Base-by-base conservation (phyloP, 2,888 invertebrate species). In the Platycheirus albimanus region DNA sequence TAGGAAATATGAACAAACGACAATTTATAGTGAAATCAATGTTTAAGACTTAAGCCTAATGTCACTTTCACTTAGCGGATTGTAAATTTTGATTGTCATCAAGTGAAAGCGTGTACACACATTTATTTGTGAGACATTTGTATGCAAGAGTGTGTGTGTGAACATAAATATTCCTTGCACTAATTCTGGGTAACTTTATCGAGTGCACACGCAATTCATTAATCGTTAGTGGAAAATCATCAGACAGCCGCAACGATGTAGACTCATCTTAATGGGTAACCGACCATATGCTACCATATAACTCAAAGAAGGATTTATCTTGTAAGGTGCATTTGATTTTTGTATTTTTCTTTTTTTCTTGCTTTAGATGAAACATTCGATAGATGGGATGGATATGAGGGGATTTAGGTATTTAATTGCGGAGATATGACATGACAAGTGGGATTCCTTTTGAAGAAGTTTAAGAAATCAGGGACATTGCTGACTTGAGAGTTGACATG, bases 11-110 rank as follows among this genome's bases (percentile, higher is more conserved):
- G 49, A 63, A 70, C 64, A 47, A 13, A 64, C 58, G 24, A 58
- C 58, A 58, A 58, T 58, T 58, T 58, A 58, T 58, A 77, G 71
- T 71, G 77, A 77, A 77, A 81, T 77, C 71, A 70, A 66, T 77
- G 72, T 78, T 67, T 58, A 52, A 51, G 78, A 72, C 56, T 54
- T 61, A 43, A 61, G 61, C 30, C 61, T 45, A 61, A 67, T 78
- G 72, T 83, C 83, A 83, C 83, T 83, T 83, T 83, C 83, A 83
- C 83, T 83, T 83, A 83, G 67, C 69, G 72, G 78, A 78, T 83
- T 78, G 83, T 78, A 74, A 74, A 64, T 78, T 71, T 78, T 51
- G 72, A 69, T 83, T 78, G 78, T 74, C 81, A 67, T 81, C 80
- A 28, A 74, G 83, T 74, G 83, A 83, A 83, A 83, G 83, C 72